Conservation (phyloP, 2,113 vertebrate genomes). For the Eudyptes chrysolophus region DNA sequence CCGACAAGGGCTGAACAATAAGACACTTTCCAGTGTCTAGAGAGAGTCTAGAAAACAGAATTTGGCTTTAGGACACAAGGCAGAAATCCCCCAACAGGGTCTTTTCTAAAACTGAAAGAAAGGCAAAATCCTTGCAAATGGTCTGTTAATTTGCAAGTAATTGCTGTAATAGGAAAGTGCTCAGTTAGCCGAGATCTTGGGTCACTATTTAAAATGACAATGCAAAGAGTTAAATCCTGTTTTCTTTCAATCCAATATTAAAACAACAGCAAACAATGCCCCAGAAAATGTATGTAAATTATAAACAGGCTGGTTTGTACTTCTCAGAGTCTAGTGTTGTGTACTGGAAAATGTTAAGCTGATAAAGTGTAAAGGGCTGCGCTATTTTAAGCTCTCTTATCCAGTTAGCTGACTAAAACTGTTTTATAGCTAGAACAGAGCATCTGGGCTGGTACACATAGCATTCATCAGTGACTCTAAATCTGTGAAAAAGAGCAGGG, state of each 20-base stretch:
- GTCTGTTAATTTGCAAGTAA: slow-evolving; percentile 3
- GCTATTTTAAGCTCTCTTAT: slow-evolving; percentile 74
- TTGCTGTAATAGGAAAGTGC: not conserved
- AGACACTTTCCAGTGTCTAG: not conserved
- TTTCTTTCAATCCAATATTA: not conserved
- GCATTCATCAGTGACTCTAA: slow-evolving; percentile 47
- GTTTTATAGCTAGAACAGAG: slow-evolving; percentile 64
- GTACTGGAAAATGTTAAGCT: slow-evolving; percentile 69
- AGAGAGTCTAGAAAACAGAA: not conserved
- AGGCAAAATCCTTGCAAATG: not conserved
- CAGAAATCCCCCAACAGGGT: not conserved
- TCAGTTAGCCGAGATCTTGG: not conserved
- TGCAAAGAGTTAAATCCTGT: slow-evolving; percentile 2
- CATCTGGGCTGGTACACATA: slow-evolving; percentile 53
- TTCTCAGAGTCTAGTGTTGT: not conserved
- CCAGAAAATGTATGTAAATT: slow-evolving; percentile 8
- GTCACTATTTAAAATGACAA: not conserved
- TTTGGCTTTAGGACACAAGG: not conserved
- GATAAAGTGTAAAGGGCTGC: slow-evolving; percentile 66
- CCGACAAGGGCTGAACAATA: not conserved
- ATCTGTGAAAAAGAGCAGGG: slow-evolving; percentile 56
- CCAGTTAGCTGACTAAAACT: slow-evolving; percentile 71
- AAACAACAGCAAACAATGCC: not conserved
- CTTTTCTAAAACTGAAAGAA: not conserved
- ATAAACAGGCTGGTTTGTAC: slow-evolving; percentile 25